These are phyloP conservation scores for Phlogophora meticulosa DNA, from an alignment of 2,888 invertebrate species.

Conservation along the genomic window DNA sequence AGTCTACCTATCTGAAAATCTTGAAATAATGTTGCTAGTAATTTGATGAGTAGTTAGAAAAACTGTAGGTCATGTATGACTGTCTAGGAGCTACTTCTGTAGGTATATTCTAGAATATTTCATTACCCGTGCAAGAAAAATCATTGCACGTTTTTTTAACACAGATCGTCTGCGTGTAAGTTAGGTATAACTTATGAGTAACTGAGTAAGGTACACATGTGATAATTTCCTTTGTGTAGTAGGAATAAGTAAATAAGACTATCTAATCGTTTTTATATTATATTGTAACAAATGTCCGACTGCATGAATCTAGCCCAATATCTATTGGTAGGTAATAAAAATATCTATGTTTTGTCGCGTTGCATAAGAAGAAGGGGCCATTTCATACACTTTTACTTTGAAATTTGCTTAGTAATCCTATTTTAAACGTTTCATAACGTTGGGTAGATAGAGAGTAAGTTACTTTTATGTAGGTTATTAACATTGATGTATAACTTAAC, in stretches of 20 bases:
- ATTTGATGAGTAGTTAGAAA: neutral
- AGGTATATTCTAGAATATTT: neutral
- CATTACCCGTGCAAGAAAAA: constrained; percentile 1
- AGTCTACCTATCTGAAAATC: too few species aligned
- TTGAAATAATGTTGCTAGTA: neutral
- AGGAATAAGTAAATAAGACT: constrained; percentile 18
- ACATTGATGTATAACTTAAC: constrained; percentile 8
- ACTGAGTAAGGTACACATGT: constrained; percentile 10
- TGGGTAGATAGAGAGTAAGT: constrained; percentile 5
- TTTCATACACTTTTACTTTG: constrained; percentile 19
- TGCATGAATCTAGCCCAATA: neutral
- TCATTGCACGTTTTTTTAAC: constrained; percentile 31
- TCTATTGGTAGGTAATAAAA: neutral
- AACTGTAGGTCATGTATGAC: neutral
- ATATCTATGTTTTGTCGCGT: constrained; percentile 12
- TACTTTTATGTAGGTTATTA: constrained; percentile 4
- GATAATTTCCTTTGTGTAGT: constrained; percentile 39
- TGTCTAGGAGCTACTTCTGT: neutral
- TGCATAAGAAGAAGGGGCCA: constrained; percentile 39
- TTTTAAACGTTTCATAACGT: constrained; percentile 31
- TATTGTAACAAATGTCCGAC: constrained; percentile 14
- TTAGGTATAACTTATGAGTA: constrained; percentile 21
- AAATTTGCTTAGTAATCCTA: constrained; percentile 33
- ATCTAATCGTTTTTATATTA: constrained; percentile 44
- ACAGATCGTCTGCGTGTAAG: constrained; percentile 23